These are phyloP conservation scores for Lepidochitona cinerea DNA, from an alignment of 2,888 invertebrate species.

Conservation along the genomic window DNA sequence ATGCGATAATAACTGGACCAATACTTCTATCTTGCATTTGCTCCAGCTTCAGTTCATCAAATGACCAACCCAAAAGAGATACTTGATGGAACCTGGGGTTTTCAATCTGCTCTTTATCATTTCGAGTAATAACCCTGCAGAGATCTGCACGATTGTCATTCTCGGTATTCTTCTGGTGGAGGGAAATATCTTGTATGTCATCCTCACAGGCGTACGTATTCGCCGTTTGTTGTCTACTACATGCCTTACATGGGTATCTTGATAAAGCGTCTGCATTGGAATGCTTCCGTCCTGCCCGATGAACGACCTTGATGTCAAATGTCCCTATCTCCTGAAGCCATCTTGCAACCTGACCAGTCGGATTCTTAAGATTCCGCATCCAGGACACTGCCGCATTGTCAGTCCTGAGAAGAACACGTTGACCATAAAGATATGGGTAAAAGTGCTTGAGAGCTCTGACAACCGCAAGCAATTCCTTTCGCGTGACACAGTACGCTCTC, in stretches of 20 bases:
- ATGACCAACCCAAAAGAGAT: background rate
- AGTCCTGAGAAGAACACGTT: background rate
- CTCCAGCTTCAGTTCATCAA: background rate
- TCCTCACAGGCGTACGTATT: too few species aligned
- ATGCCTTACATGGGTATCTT: background rate
- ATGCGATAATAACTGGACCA: background rate
- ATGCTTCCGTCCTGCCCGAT: background rate
- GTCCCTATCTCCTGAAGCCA: background rate
- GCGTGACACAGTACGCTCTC: background rate
- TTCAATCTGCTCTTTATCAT: background rate
- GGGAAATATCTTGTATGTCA: too few species aligned
- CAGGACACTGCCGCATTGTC: conserved; percentile 5
- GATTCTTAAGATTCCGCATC: background rate
- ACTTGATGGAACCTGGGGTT: too few species aligned
- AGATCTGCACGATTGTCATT: too few species aligned
- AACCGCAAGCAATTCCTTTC: background rate
- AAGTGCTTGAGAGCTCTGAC: conserved; percentile 6
- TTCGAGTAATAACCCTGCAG: background rate
- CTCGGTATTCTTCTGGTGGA: too few species aligned
- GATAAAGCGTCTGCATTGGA: background rate
- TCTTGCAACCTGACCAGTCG: background rate
- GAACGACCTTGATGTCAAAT: background rate
- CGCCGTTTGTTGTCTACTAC: background rate
- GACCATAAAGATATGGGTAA: conserved; percentile 6
- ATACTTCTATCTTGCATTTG: background rate